Conservation (phyloP, 1,140 invertebrate genomes). For the Aricia agestis region DNA sequence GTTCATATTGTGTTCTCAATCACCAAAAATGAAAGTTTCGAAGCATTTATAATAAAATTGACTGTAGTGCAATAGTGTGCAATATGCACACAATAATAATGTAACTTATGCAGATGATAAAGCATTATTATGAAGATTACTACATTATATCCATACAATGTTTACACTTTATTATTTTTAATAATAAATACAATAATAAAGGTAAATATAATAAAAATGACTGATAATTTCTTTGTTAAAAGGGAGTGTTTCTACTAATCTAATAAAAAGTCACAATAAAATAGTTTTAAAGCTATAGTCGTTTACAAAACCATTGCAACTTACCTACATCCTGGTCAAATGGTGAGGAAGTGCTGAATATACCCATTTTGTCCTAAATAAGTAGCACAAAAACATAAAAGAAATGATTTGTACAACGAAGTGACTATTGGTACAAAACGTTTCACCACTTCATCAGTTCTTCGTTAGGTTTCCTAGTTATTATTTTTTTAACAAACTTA, state of each 20-base stretch:
- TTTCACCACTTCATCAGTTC: slow-evolving; percentile 2
- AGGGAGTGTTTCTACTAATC: slow-evolving; percentile 3
- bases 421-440: neutral
- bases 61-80: too few relatives aligned
- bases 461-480: neutral
- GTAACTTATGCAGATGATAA: too few relatives aligned
- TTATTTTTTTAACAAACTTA: neutral
- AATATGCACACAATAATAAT: too few relatives aligned
- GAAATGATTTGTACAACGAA: neutral
- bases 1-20: too few relatives aligned
- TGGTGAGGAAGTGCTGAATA: slow-evolving; percentile 27
- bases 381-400: slow-evolving; percentile 18
- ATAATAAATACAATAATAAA: slow-evolving; percentile 15
- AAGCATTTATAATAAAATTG: too few relatives aligned
- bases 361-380: slow-evolving; percentile 19
- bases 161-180: neutral
- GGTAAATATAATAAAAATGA: too few relatives aligned
- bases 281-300: neutral
- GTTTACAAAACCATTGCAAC: neutral
- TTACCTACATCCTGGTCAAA: slow-evolving; percentile 25
- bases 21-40: too few relatives aligned
- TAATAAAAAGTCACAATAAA: neutral
- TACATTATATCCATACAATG: neutral
- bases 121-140: too few relatives aligned
- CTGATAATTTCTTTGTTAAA: slow-evolving; percentile 17